A percentile compares a stretch with the other conserved stretches of the same genome.
Evolutionary conservation across 1,140 invertebrate genomes (phyloP).

Genomic region (Euwallacea fornicatus): DNA sequence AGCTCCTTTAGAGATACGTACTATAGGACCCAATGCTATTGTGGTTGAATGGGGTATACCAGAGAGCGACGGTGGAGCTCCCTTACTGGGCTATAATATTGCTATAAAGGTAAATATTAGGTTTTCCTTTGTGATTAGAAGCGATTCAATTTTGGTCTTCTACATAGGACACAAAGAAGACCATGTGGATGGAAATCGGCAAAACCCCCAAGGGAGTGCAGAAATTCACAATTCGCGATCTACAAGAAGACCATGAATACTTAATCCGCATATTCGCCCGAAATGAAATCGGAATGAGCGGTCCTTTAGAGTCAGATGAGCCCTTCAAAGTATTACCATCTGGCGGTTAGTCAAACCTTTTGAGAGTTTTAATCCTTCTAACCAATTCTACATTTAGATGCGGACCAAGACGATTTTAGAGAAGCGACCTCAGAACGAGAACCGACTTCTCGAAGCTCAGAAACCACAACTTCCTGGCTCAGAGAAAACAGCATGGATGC

Average conservation of each 20-base stretch:
- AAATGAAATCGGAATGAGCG: slow-evolving; percentile 94
- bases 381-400: slow-evolving; percentile 40
- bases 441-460: slow-evolving; percentile 81
- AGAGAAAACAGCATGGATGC: slow-evolving; percentile 90
- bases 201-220: slow-evolving; percentile 79
- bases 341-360: slow-evolving; percentile 63
- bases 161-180: slow-evolving; percentile 77
- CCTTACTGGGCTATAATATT: slow-evolving; percentile 88
- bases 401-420: slow-evolving; percentile 57
- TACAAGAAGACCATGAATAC: slow-evolving; percentile 89
- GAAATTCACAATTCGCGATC: slow-evolving; percentile 81
- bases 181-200: slow-evolving; percentile 96
- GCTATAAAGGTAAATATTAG: slow-evolving; percentile 66
- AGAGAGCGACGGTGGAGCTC: slow-evolving; percentile 90
- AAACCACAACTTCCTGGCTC: slow-evolving; percentile 92
- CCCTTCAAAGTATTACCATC: slow-evolving; percentile 82
- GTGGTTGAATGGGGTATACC: slow-evolving; percentile 92
- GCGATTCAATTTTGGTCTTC: not conserved
- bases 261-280: slow-evolving; percentile 87
- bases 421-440: slow-evolving; percentile 64
- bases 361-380: slow-evolving; percentile 6
- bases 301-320: slow-evolving; percentile 91
- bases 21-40: slow-evolving; percentile 78
- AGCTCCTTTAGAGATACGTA: slow-evolving; percentile 82
- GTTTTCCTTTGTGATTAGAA: not conserved